Percentiles rank a stretch among this genome's conserved stretches.
These are phyloP conservation scores for Stomatorhinus ivindoensis DNA, from an alignment of 2,113 vertebrate genomes.

Conservation along the genomic window DNA sequence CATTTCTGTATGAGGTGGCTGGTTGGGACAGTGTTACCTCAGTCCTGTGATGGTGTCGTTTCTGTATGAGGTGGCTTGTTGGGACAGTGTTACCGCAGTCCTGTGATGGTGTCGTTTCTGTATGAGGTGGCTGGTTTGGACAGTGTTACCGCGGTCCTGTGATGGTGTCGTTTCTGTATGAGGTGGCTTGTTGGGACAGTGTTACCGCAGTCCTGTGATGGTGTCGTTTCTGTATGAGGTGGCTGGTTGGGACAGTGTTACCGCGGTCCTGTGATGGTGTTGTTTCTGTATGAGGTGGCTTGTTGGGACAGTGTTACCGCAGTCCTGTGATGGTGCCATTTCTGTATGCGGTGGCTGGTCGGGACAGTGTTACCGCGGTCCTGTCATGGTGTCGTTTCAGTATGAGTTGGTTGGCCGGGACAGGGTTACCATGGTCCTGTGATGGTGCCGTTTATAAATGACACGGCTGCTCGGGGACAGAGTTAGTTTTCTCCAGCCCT, in stretches of 20 bases:
- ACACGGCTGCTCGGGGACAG: not conserved
- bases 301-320: not conserved
- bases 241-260: not conserved
- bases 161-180: constrained; percentile 21
- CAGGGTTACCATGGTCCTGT: not conserved
- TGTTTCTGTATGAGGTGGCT: not conserved
- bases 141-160: constrained; percentile 14
- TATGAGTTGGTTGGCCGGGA: not conserved
- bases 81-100: too few species aligned
- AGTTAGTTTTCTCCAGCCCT: not conserved
- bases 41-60: too few species aligned
- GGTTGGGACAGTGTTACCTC: too few species aligned
- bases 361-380: not conserved
- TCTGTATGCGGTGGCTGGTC: not conserved
- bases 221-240: constrained; percentile 21
- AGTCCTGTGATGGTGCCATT: constrained; percentile 15
- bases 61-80: not conserved
- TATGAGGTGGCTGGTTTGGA: too few species aligned
- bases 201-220: constrained; percentile 26
- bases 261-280: not conserved
- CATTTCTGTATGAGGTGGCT: not conserved
- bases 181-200: constrained; percentile 12
- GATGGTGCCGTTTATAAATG: not conserved
- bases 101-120: too few species aligned
- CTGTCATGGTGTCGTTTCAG: not conserved